Conservation (phyloP, 2,888 invertebrate species). For the Mimachlamys varia region DNA sequence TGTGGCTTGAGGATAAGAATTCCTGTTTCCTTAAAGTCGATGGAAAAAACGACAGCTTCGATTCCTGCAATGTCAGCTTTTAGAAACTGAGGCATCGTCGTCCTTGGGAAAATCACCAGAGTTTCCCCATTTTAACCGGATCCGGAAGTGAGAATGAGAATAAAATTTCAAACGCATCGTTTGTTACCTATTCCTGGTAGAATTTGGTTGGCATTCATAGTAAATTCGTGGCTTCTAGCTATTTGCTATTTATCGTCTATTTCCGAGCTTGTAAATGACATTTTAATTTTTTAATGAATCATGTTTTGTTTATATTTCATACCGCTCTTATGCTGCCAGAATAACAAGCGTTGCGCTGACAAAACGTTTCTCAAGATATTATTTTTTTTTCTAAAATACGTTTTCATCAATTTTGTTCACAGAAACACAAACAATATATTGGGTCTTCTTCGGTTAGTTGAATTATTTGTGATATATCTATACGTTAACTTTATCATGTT, state of each 20-base stretch:
- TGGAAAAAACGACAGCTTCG: background rate
- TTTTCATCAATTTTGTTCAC: too few relatives aligned
- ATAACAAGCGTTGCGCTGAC: too few relatives aligned
- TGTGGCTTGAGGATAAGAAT: background rate
- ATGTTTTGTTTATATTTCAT: background rate
- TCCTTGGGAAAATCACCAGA: background rate
- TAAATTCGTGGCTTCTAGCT: background rate
- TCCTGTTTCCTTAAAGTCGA: background rate
- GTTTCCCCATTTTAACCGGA: background rate
- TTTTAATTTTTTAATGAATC: background rate
- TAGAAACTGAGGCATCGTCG: background rate
- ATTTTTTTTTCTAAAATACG: too few relatives aligned
- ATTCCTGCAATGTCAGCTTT: background rate
- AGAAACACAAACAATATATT: too few relatives aligned
- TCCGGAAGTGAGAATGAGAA: background rate
- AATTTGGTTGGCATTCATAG: background rate
- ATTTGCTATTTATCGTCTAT: background rate
- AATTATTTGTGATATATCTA: too few relatives aligned
- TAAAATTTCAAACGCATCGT: too few relatives aligned
- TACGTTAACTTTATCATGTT: too few relatives aligned
- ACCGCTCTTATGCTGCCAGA: background rate
- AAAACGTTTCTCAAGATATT: too few relatives aligned
- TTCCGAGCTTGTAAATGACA: background rate
- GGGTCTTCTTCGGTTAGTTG: too few relatives aligned
- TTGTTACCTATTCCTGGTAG: background rate